These are phyloP conservation scores for Dryas iulia DNA, from an alignment of 1,140 invertebrate genomes.

Conservation along the genomic window DNA sequence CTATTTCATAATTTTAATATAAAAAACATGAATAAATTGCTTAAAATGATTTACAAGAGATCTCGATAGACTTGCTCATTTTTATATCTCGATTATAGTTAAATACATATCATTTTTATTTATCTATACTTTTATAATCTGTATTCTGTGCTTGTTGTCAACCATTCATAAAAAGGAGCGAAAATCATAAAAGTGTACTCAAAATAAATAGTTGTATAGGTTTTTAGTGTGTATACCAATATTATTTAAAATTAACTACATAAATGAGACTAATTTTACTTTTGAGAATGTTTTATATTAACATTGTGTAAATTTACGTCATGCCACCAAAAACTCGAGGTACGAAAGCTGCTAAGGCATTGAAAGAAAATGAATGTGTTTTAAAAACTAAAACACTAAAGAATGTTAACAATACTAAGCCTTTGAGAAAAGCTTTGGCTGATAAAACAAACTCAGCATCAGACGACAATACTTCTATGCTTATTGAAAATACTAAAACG, in stretches of 20 bases:
- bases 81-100: too few species aligned
- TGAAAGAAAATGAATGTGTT: constrained; percentile 56
- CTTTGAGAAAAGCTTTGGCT: constrained; percentile 49
- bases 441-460: constrained; percentile 72
- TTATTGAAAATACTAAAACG: constrained; percentile 24
- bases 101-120: too few species aligned
- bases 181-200: not conserved
- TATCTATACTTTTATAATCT: not conserved
- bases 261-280: not conserved
- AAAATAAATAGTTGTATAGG: not conserved
- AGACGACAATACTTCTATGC: constrained; percentile 55
- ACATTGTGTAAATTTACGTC: constrained; percentile 32
- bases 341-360: constrained; percentile 43
- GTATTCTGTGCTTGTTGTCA: not conserved
- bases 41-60: too few species aligned
- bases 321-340: constrained; percentile 63
- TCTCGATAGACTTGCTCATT: too few species aligned
- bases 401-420: constrained; percentile 26
- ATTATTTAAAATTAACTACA: not conserved
- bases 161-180: not conserved
- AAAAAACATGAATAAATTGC: too few species aligned
- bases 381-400: constrained; percentile 37
- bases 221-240: not conserved
- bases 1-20: too few species aligned
- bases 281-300: not conserved